A percentile compares a stretch with the other conserved stretches of the same genome.
phyloP scores from a whole-genome alignment of 2,888 invertebrate species.

The Malthinus flaveolus region DNA sequence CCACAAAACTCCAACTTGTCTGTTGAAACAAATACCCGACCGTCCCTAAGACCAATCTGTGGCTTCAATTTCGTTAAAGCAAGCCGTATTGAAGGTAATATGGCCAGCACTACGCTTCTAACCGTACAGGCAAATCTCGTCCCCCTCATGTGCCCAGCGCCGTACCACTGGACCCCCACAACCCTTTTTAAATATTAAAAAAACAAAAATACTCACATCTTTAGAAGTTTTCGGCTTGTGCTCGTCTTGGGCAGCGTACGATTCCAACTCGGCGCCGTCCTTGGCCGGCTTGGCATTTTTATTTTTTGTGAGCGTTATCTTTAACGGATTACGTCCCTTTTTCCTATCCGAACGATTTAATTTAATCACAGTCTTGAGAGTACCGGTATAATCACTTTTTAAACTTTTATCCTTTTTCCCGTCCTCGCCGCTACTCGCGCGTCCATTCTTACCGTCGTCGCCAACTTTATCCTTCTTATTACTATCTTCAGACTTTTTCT shows the following conservation, averaged over 20 bases:
- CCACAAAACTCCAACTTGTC: no score
- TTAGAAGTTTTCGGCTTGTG: conserved; percentile 58
- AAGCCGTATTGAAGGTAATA: no score
- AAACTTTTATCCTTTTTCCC: conserved; percentile 36
- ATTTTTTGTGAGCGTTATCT: conserved; percentile 78
- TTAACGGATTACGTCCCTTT: conserved; percentile 70
- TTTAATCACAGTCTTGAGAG: conserved; percentile 83
- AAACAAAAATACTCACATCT: conserved; percentile 57
- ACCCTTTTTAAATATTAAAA: background rate
- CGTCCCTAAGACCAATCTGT: no score
- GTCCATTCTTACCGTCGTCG: background rate
- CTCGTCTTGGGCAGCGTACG: conserved; percentile 50
- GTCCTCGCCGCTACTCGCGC: background rate
- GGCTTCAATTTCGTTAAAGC: no score
- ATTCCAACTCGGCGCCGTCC: conserved; percentile 54
- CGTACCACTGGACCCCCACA: no score
- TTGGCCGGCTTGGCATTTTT: conserved; percentile 49
- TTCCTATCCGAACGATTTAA: conserved; percentile 70
- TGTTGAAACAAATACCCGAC: no score
- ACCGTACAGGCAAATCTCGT: no score
- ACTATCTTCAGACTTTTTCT: conserved; percentile 49
- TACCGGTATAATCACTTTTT: conserved; percentile 67
- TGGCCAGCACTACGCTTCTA: no score
- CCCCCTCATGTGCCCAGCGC: no score
- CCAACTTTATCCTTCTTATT: conserved; percentile 57